Evolutionary conservation across 1,140 invertebrate species (phyloP).

Genomic region (Druon quercuslanigerum): DNA sequence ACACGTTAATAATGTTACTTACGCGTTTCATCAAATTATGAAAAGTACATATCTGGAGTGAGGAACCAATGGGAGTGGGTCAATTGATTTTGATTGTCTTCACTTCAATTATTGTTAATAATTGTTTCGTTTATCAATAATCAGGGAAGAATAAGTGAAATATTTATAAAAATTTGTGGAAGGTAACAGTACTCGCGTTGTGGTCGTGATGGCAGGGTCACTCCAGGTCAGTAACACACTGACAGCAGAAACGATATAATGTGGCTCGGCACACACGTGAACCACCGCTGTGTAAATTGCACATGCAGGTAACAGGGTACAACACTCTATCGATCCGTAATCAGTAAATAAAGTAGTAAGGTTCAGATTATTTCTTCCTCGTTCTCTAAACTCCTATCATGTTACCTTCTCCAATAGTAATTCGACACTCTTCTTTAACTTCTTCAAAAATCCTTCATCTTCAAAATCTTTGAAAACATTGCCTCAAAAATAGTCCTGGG

Average conservation of each 20-base stretch:
- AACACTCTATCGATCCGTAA: constrained; percentile 57
- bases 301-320: constrained; percentile 44
- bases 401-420: no score
- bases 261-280: constrained; percentile 49
- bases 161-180: constrained; percentile 55
- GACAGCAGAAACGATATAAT: constrained; percentile 62
- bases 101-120: not conserved
- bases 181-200: constrained; percentile 65
- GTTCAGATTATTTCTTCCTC: constrained; percentile 9
- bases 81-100: not conserved
- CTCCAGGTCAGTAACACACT: constrained; percentile 74
- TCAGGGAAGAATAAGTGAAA: constrained; percentile 41
- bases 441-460: no score
- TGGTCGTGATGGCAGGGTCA: constrained; percentile 71
- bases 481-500: no score
- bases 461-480: no score
- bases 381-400: constrained; percentile 26
- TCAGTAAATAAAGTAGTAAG: constrained; percentile 51
- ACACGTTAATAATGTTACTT: no score
- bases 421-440: no score
- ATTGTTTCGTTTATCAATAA: not conserved
- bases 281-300: constrained; percentile 50
- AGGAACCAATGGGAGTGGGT: not conserved
- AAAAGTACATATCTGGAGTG: no score
- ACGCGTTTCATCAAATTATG: not conserved